These are phyloP conservation scores for Drosophila differens DNA, from an alignment of 2,888 invertebrate genomes.

Conservation along the genomic window DNA sequence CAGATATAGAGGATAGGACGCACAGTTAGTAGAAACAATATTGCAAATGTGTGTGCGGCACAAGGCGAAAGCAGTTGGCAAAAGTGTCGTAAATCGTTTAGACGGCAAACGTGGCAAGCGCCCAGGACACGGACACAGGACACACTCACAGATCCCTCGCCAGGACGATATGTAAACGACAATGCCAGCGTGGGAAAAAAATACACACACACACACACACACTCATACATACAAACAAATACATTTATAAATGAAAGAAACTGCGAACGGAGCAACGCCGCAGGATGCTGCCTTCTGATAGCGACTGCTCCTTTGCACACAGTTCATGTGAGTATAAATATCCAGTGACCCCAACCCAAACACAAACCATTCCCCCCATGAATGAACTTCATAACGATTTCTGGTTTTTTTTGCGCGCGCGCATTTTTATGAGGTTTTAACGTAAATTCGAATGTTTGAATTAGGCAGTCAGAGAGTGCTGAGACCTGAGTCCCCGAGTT, in stretches of 20 bases:
- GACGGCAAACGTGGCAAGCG: slow-evolving; percentile 74
- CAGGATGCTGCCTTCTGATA: slow-evolving; percentile 56
- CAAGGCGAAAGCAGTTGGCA: slow-evolving; percentile 74
- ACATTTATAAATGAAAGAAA: slow-evolving; percentile 10
- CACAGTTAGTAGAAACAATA: slow-evolving; percentile 66
- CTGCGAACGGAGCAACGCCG: slow-evolving; percentile 42
- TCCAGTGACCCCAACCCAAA: slow-evolving; percentile 6
- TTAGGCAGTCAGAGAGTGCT: slow-evolving; percentile 38
- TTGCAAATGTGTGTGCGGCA: slow-evolving; percentile 67
- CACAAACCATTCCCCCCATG: not conserved
- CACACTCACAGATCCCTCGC: slow-evolving; percentile 27
- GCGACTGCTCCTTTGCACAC: slow-evolving; percentile 41
- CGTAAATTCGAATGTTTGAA: slow-evolving; percentile 68
- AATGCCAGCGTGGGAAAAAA: slow-evolving; percentile 75
- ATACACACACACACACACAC: slow-evolving; percentile 11
- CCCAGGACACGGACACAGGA: slow-evolving; percentile 41
- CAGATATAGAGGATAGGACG: slow-evolving; percentile 20
- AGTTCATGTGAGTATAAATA: slow-evolving; percentile 58
- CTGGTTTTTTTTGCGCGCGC: slow-evolving; percentile 28
- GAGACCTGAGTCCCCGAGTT: slow-evolving; percentile 20
- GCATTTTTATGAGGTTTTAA: slow-evolving; percentile 72
- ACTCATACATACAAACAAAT: slow-evolving; percentile 10
- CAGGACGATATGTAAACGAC: slow-evolving; percentile 71
- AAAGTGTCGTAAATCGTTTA: slow-evolving; percentile 81
- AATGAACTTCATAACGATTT: slow-evolving; percentile 60